Base-by-base conservation (phyloP, 1,140 invertebrate species). In the Drosophila pachea region DNA sequence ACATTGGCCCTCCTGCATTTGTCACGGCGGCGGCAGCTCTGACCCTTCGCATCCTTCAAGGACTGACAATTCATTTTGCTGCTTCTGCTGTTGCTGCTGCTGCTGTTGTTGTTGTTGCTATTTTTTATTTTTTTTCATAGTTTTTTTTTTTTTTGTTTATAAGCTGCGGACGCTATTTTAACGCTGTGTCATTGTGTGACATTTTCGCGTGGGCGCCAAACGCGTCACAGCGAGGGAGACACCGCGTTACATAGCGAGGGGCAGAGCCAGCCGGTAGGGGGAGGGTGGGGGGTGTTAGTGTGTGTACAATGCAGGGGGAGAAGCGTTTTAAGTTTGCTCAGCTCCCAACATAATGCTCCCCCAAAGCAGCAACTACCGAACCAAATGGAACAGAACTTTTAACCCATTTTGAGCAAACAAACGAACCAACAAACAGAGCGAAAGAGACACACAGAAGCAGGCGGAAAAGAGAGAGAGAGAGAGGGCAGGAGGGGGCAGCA, bases 131-230 rank as follows among this genome's bases (percentile, higher is more conserved):
- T 45, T 68, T 33, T 42, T 11, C n/a, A 16, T 32, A 36, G 50
- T 35, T 55, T 40, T 53, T 29, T 63, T 38, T 47, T 59, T 45
- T 56, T 12, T 55, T 50, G 31, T 48, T 47, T 40, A 33, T 48
- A 31, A 32, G 52, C 58, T 67, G 59, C 76, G 29, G 60, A 45
- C 63, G 75, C 72, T 65, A 83, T 78, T 83, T 78, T 75, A 78
- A 48, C 75, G 78, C 79, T 78, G 79, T 73, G 76, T 84, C 79
- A 79, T 73, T 75, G 68, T 76, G 79, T 70, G 78, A 83, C 78
- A 83, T 78, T 84, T 84, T 75, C 48, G 72, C 73, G 73, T 64
- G 76, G 74, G 53, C 58, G 70, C 42, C 49, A 35, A 45, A 36
- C 22, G 48, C 45, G 16, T 47, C 22, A 11, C 45, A 12, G 50